Conservation (phyloP, 2,113 vertebrate genomes). For the Tachuris rubrigastra region DNA sequence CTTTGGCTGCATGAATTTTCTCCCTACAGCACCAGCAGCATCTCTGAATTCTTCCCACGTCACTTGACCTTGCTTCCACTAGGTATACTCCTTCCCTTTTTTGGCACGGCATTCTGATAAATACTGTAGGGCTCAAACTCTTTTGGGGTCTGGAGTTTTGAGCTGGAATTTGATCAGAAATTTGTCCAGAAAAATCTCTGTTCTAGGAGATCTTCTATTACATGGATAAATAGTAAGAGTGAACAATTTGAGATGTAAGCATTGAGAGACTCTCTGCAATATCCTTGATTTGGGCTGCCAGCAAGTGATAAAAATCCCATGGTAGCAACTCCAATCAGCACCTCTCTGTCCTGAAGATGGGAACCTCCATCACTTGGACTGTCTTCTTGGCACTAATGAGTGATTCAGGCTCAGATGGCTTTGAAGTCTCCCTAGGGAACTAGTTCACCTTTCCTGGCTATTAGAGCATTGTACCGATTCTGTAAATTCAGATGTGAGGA, state of each 20-base stretch:
- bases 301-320: neutral
- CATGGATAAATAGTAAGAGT: neutral
- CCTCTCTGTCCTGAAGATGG: neutral
- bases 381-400: neutral
- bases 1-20: neutral
- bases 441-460: neutral
- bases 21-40: neutral
- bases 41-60: neutral
- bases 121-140: neutral
- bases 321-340: neutral
- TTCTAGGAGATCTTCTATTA: fast-evolving
- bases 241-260: neutral
- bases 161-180: neutral
- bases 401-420: neutral
- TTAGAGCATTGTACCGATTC: neutral
- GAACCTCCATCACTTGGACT: neutral
- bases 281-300: neutral
- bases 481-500: neutral
- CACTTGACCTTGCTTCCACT: neutral
- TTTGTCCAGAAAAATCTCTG: neutral
- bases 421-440: neutral
- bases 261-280: neutral
- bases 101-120: neutral
- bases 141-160: neutral
- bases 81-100: neutral